These are phyloP conservation scores for Diuraphis noxia DNA, from an alignment of 1,140 invertebrate species.

Conservation along the genomic window DNA sequence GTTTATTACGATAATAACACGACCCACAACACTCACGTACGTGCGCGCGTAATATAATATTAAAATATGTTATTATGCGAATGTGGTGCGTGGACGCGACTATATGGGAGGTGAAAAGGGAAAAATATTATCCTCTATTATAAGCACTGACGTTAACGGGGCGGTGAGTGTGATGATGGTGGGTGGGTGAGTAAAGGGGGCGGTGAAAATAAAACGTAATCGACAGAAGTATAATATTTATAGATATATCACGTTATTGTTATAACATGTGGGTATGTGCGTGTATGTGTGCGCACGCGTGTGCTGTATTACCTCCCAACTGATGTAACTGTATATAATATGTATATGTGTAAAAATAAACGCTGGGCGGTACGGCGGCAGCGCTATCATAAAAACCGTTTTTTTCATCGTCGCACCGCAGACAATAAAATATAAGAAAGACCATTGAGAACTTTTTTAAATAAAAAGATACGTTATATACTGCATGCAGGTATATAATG, in stretches of 20 bases:
- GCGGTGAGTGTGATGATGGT: neutral
- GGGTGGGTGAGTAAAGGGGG: neutral
- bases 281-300: neutral
- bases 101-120: neutral
- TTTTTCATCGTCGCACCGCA: neutral
- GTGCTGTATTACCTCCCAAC: neutral
- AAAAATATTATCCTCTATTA: neutral
- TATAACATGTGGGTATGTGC: neutral
- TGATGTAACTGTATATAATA: neutral
- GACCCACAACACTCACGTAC: neutral
- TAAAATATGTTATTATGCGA: neutral
- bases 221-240: neutral
- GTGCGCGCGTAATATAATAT: neutral
- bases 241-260: neutral
- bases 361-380: neutral
- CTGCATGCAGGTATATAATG: no score
- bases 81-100: neutral
- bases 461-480: no score
- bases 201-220: neutral
- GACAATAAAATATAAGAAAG: neutral
- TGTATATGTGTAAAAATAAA: neutral
- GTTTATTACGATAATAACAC: conserved; percentile 3
- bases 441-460: no score
- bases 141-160: neutral
- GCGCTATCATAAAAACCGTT: neutral